Evolutionary conservation across 2,113 vertebrate species (phyloP).

Genomic region (Glaucomys volans): DNA sequence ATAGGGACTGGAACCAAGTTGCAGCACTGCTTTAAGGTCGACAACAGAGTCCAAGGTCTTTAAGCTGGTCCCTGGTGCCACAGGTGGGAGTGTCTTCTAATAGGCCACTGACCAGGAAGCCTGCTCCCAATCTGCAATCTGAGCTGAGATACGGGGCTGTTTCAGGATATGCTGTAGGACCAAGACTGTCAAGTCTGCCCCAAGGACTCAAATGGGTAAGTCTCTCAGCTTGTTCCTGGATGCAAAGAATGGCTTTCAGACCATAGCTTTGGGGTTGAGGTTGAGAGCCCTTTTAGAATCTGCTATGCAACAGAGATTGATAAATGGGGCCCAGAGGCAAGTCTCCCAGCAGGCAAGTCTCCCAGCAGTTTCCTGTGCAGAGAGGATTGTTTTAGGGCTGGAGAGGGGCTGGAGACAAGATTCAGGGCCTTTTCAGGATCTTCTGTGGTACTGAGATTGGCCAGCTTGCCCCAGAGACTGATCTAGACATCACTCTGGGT

Average conservation of each 20-base stretch:
- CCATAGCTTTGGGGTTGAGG: background rate
- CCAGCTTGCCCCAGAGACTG: too few relatives aligned
- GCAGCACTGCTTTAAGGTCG: background rate
- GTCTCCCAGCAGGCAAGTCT: background rate
- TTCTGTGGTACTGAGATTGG: background rate
- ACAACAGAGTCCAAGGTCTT: background rate
- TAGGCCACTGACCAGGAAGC: background rate
- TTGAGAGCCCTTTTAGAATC: background rate
- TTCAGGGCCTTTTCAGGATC: background rate
- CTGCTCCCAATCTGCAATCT: background rate
- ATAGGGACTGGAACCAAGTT: background rate
- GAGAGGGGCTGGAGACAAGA: background rate
- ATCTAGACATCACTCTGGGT: background rate
- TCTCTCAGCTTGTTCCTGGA: background rate
- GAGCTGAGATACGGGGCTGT: background rate
- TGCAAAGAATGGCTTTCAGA: background rate
- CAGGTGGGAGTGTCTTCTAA: background rate
- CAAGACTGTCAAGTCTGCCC: background rate
- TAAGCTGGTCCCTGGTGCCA: too few relatives aligned
- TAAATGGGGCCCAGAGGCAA: background rate
- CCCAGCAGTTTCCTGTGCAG: background rate
- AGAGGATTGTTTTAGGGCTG: background rate
- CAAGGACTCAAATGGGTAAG: too few relatives aligned
- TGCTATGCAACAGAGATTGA: background rate
- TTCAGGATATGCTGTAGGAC: background rate